Evolutionary conservation across 2,797 vertebrate genomes (phyloP), one percentile per base, ranked within the genome.

Genomic region (Calcarius lapponicus): DNA sequence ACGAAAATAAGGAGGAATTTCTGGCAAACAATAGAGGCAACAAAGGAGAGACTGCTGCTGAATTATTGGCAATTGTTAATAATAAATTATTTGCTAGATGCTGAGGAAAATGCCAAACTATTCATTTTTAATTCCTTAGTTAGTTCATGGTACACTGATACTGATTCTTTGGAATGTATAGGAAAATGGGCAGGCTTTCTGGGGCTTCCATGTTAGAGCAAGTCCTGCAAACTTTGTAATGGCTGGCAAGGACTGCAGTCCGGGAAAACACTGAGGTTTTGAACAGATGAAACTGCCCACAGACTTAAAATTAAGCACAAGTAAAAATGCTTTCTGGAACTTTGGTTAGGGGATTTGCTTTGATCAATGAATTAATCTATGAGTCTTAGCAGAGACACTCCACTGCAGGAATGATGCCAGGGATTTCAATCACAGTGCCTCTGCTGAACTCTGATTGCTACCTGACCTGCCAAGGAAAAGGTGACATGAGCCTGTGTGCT

Each of bases 281-380:
- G 51, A 69, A 90, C 0, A 0, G 24, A 25, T 36, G 20, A 75
- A 86, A 56, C 12, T 73, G 8, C 26, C 29, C 9, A 26, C 17
- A 60, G 71, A 14, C 43, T 85, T 72, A 67, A 67, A 80, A 67
- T 71, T 20, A 38, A 70, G 38, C 34, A 34, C 32, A 53, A 80
- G 18, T 65, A 86, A 48, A 93, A 80, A 56, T 60, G 36, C 21
- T 80, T 67, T 70, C 34, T 64, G 61, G 48, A 92, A 31, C 53
- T 82, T 67, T 26, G 20, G 29, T 43, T 60, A 15, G 17, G 28
- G 53, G 10, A 28, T 65, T 85, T 3, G 1, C 66, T 93, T 93
- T 95, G 92, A 95, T 94, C 90, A 88, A 90, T 93, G 90, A 76
- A 34, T 72, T 34, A 48, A 56, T 57, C 51, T 48, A 53, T 90